These are phyloP conservation scores for Eleginops maclovinus DNA, from an alignment of 2,113 vertebrate species.

Conservation along the genomic window DNA sequence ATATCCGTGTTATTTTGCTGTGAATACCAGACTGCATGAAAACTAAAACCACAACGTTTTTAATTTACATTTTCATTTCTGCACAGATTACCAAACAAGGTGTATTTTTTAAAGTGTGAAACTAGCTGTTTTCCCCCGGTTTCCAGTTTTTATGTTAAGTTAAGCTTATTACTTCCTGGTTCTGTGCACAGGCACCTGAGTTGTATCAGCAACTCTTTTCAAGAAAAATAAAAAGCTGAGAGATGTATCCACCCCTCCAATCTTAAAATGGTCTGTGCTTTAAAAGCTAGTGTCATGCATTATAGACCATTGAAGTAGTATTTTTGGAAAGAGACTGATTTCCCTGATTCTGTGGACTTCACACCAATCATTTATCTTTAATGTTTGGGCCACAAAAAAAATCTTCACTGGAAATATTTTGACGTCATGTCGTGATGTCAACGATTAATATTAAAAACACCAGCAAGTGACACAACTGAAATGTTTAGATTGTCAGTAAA, in stretches of 20 bases:
- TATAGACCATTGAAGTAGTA: not conserved
- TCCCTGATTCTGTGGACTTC: not conserved
- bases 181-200: not conserved
- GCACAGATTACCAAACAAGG: not conserved
- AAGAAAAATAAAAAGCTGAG: not conserved
- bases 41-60: not conserved
- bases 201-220: not conserved
- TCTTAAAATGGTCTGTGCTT: not conserved
- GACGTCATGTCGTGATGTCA: not conserved
- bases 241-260: not conserved
- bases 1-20: not conserved
- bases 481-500: not conserved
- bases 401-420: slow-evolving; percentile 8
- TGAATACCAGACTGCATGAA: not conserved
- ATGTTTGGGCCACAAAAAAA: slow-evolving; percentile 6
- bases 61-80: not conserved
- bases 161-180: not conserved
- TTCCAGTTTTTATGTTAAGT: not conserved
- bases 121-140: not conserved
- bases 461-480: not conserved
- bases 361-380: slow-evolving; percentile 22
- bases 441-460: not conserved
- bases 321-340: not conserved
- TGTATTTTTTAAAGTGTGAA: not conserved
- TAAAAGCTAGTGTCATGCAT: not conserved